Conservation (phyloP, 2,797 vertebrate species). For the Darevskia nairensis region DNA sequence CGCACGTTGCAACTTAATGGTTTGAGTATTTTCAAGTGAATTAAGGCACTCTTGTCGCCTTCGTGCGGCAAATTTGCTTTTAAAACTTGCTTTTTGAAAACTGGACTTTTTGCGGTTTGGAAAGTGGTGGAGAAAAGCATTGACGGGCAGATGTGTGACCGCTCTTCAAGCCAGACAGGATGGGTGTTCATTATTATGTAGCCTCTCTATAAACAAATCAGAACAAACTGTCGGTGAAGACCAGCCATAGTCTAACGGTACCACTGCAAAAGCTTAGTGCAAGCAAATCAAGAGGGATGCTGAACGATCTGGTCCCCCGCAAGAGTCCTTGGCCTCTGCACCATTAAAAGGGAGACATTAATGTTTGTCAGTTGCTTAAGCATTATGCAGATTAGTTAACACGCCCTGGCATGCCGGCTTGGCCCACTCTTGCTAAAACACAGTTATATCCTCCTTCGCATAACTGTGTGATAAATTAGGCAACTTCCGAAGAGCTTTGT, state of each 20-base stretch:
- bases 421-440: slow-evolving; percentile 28
- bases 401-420: fast-evolving
- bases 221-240: no score
- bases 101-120: no score
- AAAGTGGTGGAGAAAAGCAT: no score
- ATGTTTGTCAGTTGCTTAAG: fast-evolving
- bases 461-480: slow-evolving; percentile 32
- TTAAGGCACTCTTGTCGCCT: no score
- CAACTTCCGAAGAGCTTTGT: slow-evolving; percentile 60
- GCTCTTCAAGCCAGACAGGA: background rate
- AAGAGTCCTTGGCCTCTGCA: background rate
- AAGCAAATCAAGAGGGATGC: background rate
- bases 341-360: background rate
- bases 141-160: background rate
- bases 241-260: no score
- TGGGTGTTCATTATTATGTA: background rate
- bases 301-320: background rate
- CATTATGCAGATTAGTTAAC: background rate
- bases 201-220: no score
- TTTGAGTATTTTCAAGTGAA: no score
- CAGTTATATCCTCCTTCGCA: background rate
- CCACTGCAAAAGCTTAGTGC: no score
- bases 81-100: no score
- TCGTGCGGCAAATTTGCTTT: no score
- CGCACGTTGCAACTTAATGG: no score